phyloP scores from a whole-genome alignment of 2,113 vertebrate genomes.

The Tringa solitaria region DNA sequence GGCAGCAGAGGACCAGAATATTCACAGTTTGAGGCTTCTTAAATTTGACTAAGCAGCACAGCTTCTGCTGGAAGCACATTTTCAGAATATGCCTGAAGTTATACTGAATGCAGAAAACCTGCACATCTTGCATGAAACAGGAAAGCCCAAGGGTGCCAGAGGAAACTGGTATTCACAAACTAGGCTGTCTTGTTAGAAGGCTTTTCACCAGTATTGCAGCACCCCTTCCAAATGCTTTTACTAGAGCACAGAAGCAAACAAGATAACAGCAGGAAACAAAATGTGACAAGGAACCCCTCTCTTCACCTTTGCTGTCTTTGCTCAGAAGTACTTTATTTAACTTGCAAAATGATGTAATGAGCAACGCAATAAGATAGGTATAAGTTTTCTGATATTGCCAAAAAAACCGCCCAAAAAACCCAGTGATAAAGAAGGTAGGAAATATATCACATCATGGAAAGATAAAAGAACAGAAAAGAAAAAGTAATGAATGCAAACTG shows the following conservation, averaged over 20 bases:
- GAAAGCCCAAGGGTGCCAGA: neutral
- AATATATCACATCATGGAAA: neutral
- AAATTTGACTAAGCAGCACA: neutral
- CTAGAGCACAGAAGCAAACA: neutral
- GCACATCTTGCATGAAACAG: neutral
- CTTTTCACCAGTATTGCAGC: neutral
- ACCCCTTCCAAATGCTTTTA: accelerated
- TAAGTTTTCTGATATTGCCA: neutral
- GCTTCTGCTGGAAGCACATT: neutral
- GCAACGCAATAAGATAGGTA: neutral
- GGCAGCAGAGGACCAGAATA: neutral
- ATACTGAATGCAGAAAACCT: neutral
- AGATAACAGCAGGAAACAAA: neutral
- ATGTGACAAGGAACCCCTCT: neutral
- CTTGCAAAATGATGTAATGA: neutral
- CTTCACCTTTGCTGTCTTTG: neutral
- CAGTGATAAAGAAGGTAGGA: neutral
- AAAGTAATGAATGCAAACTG: neutral
- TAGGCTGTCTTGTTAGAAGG: neutral
- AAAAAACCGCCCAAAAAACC: neutral
- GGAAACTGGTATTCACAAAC: neutral
- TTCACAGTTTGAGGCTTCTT: neutral
- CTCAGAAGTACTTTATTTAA: neutral
- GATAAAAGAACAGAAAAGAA: neutral
- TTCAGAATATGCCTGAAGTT: neutral